Percentiles rank a stretch among this genome's conserved stretches.
Conservation (phyloP, 2,113 vertebrate species). For the Oryzias javanicus region DNA sequence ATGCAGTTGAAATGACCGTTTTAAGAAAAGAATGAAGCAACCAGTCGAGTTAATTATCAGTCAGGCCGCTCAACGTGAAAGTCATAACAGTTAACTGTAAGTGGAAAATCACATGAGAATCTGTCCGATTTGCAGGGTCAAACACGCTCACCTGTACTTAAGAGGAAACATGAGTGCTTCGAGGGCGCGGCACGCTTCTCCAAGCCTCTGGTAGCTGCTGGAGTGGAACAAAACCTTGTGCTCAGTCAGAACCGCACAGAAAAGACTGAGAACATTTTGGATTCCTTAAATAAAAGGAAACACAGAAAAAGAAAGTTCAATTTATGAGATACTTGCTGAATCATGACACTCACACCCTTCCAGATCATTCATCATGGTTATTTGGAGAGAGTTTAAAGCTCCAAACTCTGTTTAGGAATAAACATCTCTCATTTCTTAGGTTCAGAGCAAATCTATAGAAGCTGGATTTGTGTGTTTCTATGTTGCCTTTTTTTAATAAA, state of each 20-base stretch:
- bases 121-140: background rate
- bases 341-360: conserved; percentile 30
- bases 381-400: conserved; percentile 21
- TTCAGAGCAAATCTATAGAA: background rate
- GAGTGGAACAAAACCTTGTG: conserved; percentile 99
- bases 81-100: conserved; percentile 2
- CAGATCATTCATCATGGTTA: conserved; percentile 22
- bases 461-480: background rate
- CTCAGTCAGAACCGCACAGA: conserved; percentile 96
- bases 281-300: conserved; percentile 82
- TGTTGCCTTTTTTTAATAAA: no score
- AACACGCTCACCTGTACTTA: conserved; percentile 90
- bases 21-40: conserved; percentile 6
- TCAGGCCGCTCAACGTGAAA: conserved; percentile 9
- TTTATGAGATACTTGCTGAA: conserved; percentile 38
- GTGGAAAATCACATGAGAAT: conserved; percentile 32
- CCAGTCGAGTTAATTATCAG: conserved; percentile 38
- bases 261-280: conserved; percentile 94
- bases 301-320: conserved; percentile 21
- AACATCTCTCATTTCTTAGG: conserved; percentile 14
- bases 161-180: conserved; percentile 98
- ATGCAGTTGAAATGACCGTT: background rate
- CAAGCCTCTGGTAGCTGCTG: conserved; percentile 94
- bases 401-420: conserved; percentile 19
- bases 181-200: conserved; percentile 91